Base-by-base conservation (phyloP, 2,113 vertebrate species). In the Podarcis muralis region DNA sequence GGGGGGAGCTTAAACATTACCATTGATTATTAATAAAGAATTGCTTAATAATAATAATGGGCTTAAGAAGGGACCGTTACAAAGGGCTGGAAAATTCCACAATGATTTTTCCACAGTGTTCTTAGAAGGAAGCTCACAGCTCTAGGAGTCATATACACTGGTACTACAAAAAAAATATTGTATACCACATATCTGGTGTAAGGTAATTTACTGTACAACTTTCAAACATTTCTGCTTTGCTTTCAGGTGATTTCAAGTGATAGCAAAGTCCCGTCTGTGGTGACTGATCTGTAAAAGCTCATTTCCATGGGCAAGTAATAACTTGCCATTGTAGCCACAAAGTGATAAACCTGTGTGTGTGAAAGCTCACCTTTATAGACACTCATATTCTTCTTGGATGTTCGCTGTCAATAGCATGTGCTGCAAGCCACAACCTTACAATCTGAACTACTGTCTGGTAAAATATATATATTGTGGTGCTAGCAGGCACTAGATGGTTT, bases 21-120 rank as follows among this genome's bases (percentile, higher is more conserved):
- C 74, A 95, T 96, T 87, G 95, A 96, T 96, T 96, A 96, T 96
- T 96, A 95, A 96, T 95, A 92, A 95, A 71, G 91, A 95, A 96
- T 95, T 93, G 86, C 83, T 95, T 96, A 95, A 96, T 96, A 95
- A 94, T 87, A 93, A 93, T 87, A 93, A 93, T 32, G 48, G 32
- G 74, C 87, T 80, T 90, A 25, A 6, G 84, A 94, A 93, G 81
- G 89, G 20, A 11, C 88, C 88, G 88, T 93, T 93, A 95, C 95
- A 88, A 95, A 93, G 22, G 69, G 59, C 32, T 95, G 93, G 94
- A 94, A 65, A 77, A 94, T 95, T 96, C 93, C 79, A 91, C 84
- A 0, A 6, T 90, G 89, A 90, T 90, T 94, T 87, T 89, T 92
- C 25, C 81, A 91, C 53, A 91, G 35, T 92, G 81, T 95, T 95